Evolutionary conservation across 2,797 vertebrate genomes (phyloP), one percentile per base, ranked within the genome.

Genomic region (Knipowitschia caucasica): DNA sequence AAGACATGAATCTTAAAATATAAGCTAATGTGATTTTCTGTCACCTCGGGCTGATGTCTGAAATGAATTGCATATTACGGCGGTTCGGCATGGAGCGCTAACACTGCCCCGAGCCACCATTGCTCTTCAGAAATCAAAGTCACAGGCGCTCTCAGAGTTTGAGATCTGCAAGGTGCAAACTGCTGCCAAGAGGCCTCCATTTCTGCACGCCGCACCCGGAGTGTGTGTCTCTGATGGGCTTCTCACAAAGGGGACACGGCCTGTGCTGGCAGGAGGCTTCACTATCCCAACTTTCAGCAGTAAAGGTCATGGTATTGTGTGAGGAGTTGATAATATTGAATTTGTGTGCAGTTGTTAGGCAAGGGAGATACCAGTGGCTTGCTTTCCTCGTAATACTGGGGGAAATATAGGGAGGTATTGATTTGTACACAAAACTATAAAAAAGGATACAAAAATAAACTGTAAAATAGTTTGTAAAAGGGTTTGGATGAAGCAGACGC

Each of bases 51-150:
- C 30, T 59, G 56, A n/a, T 51, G 47, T 43, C 59, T 29, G 30
- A 50, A 55, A 62, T 50, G 36, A 62, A 62, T 35, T 62, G 38
- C 56, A 49, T 30, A 36, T 43, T 55, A 24, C 38, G 49, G 29
- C 50, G 10, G 44, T 38, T 56, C 9, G 36, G 36, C 7, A 53
- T n/a, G 42, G 60, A 50, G 39, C 42, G 11, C 36, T 36, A n/a
- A 23, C 31, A 15, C 25, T 25, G 60, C 53, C 53, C 45, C 25
- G 42, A 39, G 52, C 8, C 59, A 24, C 9, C 10, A 11, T 20
- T 56, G 36, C 39, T 39, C 60, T 62, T 50, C 31, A 31, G 45
- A 56, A 21, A 25, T 20, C 10, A 38, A 50, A 30, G 53, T 45
- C 60, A 45, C 21, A 50, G 44, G 35, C 21, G 45, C 51, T 18